Conservation (phyloP, 23 tunicate genomes). For the Phallusia fumigata region DNA sequence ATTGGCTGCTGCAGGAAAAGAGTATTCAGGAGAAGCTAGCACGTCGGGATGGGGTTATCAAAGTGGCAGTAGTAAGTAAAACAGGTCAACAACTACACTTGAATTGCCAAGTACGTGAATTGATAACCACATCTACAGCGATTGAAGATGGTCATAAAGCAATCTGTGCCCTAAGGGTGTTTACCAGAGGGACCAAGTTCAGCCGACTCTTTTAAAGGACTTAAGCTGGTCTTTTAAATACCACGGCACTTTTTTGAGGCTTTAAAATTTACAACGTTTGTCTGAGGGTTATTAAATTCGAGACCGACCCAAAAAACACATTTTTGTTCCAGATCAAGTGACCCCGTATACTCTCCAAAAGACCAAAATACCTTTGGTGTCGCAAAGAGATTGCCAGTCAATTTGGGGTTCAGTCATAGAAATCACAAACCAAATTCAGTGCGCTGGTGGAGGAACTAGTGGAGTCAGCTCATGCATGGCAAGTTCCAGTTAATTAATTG, state of each 20-base stretch:
- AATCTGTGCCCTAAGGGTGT: no score
- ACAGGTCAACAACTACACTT: no score
- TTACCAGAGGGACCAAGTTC: no score
- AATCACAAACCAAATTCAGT: slow-evolving; percentile 61
- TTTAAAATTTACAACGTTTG: no score
- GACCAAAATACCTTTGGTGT: slow-evolving; percentile 49
- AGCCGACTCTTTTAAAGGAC: no score
- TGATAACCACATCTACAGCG: no score
- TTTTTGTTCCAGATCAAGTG: slow-evolving; percentile 32
- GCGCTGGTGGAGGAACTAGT: slow-evolving; percentile 73
- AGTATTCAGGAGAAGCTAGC: slow-evolving; percentile 48
- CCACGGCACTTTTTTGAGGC: no score
- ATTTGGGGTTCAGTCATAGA: slow-evolving; percentile 45
- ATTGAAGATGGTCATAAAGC: no score
- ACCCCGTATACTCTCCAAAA: slow-evolving; percentile 52
- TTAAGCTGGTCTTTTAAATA: no score
- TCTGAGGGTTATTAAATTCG: no score
- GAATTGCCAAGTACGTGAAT: no score
- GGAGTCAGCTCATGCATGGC: slow-evolving; percentile 81
- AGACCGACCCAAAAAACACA: no score
- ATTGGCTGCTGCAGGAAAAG: slow-evolving; percentile 33
- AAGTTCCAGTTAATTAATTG: not conserved
- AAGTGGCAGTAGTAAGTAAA: slow-evolving; percentile 36
- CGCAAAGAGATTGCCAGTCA: slow-evolving; percentile 33
- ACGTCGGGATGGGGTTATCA: slow-evolving; percentile 89